phyloP scores from a whole-genome alignment of 2,888 invertebrate genomes.

The Ophion costatus region DNA sequence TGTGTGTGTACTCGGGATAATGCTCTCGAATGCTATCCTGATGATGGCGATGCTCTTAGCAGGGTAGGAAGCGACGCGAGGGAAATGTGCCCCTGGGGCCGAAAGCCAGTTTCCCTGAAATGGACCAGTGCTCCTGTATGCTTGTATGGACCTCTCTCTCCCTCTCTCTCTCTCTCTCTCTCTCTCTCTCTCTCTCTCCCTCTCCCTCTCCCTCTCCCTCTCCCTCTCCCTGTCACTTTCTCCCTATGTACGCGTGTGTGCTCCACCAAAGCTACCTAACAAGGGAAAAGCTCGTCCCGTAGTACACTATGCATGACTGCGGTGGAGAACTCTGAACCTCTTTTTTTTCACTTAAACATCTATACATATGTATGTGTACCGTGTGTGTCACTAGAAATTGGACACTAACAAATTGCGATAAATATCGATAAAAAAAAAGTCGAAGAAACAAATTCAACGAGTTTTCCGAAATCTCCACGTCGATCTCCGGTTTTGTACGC shows the following conservation, averaged over 20 bases:
- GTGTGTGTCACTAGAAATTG: not conserved
- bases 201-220: slow-evolving; percentile 53
- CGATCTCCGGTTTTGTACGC: too few species aligned
- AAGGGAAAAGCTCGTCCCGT: slow-evolving; percentile 12
- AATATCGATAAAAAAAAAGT: too few species aligned
- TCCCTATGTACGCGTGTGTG: not conserved
- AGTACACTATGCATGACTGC: slow-evolving; percentile 6
- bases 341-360: not conserved
- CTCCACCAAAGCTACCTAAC: not conserved
- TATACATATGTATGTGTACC: not conserved
- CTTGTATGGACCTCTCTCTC: slow-evolving; percentile 44
- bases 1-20: slow-evolving; percentile 49
- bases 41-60: slow-evolving; percentile 46
- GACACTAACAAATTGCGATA: too few species aligned
- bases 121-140: slow-evolving; percentile 69
- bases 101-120: slow-evolving; percentile 73
- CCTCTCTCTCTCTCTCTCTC: slow-evolving; percentile 55
- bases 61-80: slow-evolving; percentile 67
- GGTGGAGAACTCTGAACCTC: too few species aligned
- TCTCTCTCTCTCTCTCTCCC: slow-evolving; percentile 53
- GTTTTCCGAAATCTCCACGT: too few species aligned
- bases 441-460: too few species aligned
- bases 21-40: slow-evolving; percentile 37
- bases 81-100: slow-evolving; percentile 75
- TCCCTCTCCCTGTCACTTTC: slow-evolving; percentile 39